Evolutionary conservation across 2,113 vertebrate species (phyloP), one percentile per base, ranked within the genome.

Genomic region (Sinosuthora webbiana): DNA sequence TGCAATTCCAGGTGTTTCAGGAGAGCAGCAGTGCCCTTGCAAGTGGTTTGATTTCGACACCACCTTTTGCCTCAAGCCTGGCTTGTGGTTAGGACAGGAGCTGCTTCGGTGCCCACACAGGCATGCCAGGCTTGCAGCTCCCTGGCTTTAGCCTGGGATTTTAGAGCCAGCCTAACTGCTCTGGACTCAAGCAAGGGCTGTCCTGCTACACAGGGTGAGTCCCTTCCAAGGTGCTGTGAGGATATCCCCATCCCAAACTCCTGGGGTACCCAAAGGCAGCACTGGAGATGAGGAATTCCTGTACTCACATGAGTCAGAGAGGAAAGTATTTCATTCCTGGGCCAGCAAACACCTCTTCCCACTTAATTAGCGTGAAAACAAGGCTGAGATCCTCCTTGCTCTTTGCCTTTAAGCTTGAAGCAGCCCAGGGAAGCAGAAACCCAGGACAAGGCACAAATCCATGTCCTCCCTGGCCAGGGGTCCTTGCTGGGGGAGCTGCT

Each of bases 281-380:
- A 0, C 41, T 74, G 44, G 37, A 59, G 44, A 6, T 25, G 71
- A 83, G 31, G 65, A 81, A 78, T 87, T 81, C 45, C 50, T 67
- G 68, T 39, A 45, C 37, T 62, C 69, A 15, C 53, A 15, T 82
- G 87, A 93, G 65, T 91, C 84, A 91, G 45, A 83, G 80, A 33
- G 94, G 91, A 93, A 95, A 95, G 78, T 62, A 73, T 91, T 93
- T 82, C 6, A 62, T 49, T 84, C 57, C 28, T 3, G 6, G 23
- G 77, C 49, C 45, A 69, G 70, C 41, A 79, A 89, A 76, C 87
- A 87, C 74, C 89, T 84, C 81, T 84, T 81, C 42, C 41, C 47
- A 31, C n/a, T 47, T 64, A 78, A 91, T 83, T 28, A n/a, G 49
- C 3, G 10, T 31, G 41, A 64, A 90, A 74, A 47, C 3, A 27